Base-by-base conservation (phyloP, 2,113 vertebrate genomes). In the Bos javanicus region DNA sequence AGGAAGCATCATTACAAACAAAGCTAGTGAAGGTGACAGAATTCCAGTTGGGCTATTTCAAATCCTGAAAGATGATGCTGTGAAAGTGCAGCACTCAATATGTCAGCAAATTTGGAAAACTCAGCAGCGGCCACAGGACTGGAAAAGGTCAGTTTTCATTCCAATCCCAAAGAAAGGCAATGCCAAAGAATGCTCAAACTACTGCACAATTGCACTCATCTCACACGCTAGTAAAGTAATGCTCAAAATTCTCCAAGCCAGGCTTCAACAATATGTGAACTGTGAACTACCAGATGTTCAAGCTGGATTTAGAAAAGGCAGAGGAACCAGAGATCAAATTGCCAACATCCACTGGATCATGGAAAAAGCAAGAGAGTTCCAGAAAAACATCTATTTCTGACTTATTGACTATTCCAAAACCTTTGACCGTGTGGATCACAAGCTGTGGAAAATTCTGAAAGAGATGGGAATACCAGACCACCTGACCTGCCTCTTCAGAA, bases 281-380 rank as follows among this genome's bases (percentile, higher is more conserved):
- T 0, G 0, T 23, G 64, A 71, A 71, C 64, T 23, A 12, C n/a
- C 9, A 12, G 10, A 71, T 36, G 19, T 36, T 71, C 64, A 71
- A 71, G 5, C 64, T 71, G 64, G 64, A 12, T 71, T 71, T 71
- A 36, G n/a, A 71, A 71, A 67, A 71, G n/a, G 64, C 64, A 71
- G 64, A 71, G 64, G 19, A 71, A 23, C 64, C n/a, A 71, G n/a
- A 71, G n/a, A 11, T 71, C 64, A 71, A 71, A 71, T 36, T 71
- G n/a, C 64, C 64, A 71, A 71, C 17, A 71, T 36, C 19, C 0
- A 0, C 0, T 21, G n/a, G n/a, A 39, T 36, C n/a, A 71, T 71
- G 3, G 10, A 23, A 39, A 71, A 71, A 71, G n/a, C 67, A 71
- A 71, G 10, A 39, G n/a, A 71, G 12, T 71, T 71, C n/a, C n/a